Evolutionary conservation across 2,888 invertebrate species (phyloP), one percentile per base, ranked within the genome.

Genomic region (Synergus gifuensis): DNA sequence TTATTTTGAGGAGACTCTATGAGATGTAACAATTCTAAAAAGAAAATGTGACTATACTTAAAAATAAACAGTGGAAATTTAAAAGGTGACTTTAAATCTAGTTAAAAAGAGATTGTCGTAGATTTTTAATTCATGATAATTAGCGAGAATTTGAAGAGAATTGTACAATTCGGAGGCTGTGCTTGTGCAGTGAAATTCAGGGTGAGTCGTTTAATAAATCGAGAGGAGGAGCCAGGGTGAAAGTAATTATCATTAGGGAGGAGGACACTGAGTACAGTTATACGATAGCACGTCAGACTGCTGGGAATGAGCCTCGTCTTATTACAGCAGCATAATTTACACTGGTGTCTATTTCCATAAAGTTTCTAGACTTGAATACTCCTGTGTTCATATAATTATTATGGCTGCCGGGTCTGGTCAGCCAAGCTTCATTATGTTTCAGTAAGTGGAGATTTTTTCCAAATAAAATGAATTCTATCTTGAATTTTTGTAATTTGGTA

Each of bases 241-340:
- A 73, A n/a, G 54, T 73, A 73, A 73, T 73, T 73, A 73, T 49
- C 49, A 73, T 73, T 58, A 73, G 54, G 36, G 36, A 54, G n/a
- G 73, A 14, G 73, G 54, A 16, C 54, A 54, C 54, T 73, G 54
- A n/a, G 54, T 54, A 28, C 54, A 73, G 40, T 54, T 54, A 73
- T 40, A 73, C 40, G 54, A 40, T 73, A 40, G 49, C n/a, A 54
- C 36, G 54, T 73, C 73, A 73, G 73, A 73, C 73, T 36, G n/a
- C 54, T 73, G 73, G 36, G 54, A 73, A 73, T 73, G 54, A 73
- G 73, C 40, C 49, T 73, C 73, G 49, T 73, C 73, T 73, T 73
- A 73, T 73, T 73, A 73, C 46, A 54, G 54, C n/a, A 40, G 54
- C 73, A 73, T 73, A 73, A 73, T 73, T 73, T 73, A 73, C 73